These are phyloP conservation scores for Rhopilema esculentum DNA, from an alignment of 30 jellyfish, hydroid and myxozoan species.

Conservation along the genomic window DNA sequence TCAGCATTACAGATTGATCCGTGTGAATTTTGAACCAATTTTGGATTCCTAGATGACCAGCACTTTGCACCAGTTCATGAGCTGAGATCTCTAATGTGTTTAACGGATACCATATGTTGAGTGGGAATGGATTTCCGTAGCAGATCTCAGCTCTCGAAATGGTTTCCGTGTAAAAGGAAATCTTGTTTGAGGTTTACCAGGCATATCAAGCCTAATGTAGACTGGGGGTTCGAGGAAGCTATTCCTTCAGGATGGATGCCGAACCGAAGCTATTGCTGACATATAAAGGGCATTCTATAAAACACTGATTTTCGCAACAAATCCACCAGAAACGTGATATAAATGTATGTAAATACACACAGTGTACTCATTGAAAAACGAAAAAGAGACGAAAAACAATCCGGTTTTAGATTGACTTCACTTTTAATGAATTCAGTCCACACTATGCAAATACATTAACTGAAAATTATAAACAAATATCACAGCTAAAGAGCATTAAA, in stretches of 20 bases:
- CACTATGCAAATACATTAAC: background rate
- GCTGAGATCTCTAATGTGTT: no score
- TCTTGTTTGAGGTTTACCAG: background rate
- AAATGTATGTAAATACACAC: no score
- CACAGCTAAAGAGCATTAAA: background rate
- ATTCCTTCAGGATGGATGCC: no score
- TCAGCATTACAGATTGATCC: no score
- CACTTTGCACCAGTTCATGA: no score
- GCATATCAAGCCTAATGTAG: no score
- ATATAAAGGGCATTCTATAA: no score
- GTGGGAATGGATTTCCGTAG: background rate
- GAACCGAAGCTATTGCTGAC: no score
- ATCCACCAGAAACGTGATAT: no score
- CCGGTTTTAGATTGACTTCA: background rate
- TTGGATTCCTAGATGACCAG: background rate
- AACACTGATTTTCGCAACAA: no score
- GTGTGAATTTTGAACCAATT: background rate
- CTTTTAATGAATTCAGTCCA: background rate
- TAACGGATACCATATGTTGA: background rate
- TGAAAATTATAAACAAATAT: background rate
- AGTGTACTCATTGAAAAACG: no score
- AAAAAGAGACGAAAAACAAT: background rate
- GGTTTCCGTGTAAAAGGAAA: background rate
- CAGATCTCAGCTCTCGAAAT: background rate
- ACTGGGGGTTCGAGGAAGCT: background rate